phyloP scores from a whole-genome alignment of 1,140 invertebrate genomes.

The Hirudo medicinalis region DNA sequence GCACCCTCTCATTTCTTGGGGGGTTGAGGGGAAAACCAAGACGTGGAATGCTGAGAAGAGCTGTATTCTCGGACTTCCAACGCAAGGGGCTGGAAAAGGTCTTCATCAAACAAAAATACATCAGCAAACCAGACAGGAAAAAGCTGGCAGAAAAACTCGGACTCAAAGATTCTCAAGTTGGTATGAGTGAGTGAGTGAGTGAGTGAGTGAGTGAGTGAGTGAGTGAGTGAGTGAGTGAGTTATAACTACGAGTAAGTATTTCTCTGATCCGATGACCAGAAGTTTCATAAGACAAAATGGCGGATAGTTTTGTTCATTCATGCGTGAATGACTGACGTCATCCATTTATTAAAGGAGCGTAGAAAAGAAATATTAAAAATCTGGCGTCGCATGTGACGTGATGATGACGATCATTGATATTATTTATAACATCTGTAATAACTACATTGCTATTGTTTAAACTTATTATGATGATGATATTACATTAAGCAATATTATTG shows the following conservation, averaged over 20 bases:
- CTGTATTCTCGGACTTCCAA: conserved; percentile 86
- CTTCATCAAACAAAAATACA: conserved; percentile 94
- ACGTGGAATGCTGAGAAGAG: conserved; percentile 83
- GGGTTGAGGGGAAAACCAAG: conserved; percentile 47
- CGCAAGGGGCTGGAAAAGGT: conserved; percentile 83
- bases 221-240: conserved; percentile 9
- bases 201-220: neutral
- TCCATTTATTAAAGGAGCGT: no score
- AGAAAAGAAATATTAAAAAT: no score
- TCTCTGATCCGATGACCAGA: no score
- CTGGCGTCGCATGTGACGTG: no score
- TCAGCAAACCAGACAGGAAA: conserved; percentile 91
- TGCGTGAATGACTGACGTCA: no score
- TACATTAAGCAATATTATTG: no score
- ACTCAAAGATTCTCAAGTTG: conserved; percentile 70
- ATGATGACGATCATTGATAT: no score
- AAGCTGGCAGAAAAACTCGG: conserved; percentile 88
- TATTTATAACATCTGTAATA: no score
- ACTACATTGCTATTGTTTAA: no score
- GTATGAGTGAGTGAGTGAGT: conserved; percentile 1
- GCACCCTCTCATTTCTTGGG: conserved; percentile 30
- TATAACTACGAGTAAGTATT: neutral
- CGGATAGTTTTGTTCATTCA: no score
- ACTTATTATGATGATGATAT: no score
- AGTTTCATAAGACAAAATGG: no score